A percentile compares a stretch with the other conserved stretches of the same genome.
Conservation (phyloP, 2,113 vertebrate genomes). For the Poecile atricapillus region DNA sequence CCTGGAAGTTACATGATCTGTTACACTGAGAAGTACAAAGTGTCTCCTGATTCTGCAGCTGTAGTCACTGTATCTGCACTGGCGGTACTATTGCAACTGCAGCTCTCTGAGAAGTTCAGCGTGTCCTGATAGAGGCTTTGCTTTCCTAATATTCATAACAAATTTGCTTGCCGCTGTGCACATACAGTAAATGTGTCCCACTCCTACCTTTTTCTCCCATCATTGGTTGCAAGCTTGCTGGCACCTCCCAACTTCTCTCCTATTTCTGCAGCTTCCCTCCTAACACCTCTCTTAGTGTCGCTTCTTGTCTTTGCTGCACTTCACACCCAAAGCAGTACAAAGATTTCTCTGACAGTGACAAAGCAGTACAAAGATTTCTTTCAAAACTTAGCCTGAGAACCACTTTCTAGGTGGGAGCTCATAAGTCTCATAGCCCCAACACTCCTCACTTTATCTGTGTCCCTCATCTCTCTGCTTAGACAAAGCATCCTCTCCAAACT, state of each 20-base stretch:
- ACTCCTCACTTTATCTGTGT: background rate
- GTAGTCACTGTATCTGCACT: background rate
- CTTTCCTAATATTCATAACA: background rate
- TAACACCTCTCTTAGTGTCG: background rate
- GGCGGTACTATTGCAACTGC: background rate
- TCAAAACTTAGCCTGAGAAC: background rate
- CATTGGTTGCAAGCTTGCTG: background rate
- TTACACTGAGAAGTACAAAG: background rate
- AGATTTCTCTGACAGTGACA: background rate
- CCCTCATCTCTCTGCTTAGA: background rate
- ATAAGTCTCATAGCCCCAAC: rapidly evolving
- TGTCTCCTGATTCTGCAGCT: background rate
- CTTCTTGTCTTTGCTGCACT: background rate
- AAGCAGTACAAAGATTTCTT: background rate
- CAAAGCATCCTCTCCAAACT: background rate
- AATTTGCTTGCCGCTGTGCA: background rate
- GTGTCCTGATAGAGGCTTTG: background rate
- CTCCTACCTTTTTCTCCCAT: background rate
- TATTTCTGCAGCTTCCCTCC: background rate
- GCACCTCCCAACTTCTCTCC: background rate
- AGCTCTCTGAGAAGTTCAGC: background rate
- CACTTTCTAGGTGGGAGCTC: background rate
- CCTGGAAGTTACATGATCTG: background rate
- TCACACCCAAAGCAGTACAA: background rate
- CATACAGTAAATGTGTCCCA: background rate